These are phyloP conservation scores for Palythoa caribaeorum DNA, from an alignment of 92 coral and sea anemone species.

Conservation along the genomic window DNA sequence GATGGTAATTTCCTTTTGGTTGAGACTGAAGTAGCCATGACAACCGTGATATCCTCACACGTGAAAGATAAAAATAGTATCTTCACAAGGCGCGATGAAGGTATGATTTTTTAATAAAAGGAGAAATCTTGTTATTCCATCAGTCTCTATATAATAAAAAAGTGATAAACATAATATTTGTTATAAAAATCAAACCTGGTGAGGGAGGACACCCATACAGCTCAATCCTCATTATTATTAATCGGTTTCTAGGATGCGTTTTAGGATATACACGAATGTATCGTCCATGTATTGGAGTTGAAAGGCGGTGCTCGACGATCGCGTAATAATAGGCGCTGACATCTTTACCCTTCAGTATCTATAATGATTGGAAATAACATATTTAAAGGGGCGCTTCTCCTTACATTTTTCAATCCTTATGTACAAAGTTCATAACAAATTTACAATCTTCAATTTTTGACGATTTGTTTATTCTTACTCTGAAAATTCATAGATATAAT, in stretches of 20 bases:
- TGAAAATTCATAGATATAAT: too few relatives aligned
- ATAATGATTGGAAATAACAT: background rate
- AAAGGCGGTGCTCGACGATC: background rate
- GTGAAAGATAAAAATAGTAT: too few relatives aligned
- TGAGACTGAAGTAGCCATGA: too few relatives aligned
- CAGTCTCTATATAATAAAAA: too few relatives aligned
- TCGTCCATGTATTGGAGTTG: background rate
- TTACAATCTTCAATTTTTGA: too few relatives aligned
- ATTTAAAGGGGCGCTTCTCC: background rate
- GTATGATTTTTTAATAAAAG: too few relatives aligned
- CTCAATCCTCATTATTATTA: slow-evolving; percentile 20
- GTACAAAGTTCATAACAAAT: background rate
- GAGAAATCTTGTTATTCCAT: too few relatives aligned
- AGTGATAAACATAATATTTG: background rate
- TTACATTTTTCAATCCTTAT: too few relatives aligned
- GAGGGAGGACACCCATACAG: slow-evolving; percentile 29
- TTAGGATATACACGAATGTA: slow-evolving; percentile 26
- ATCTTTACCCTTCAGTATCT: background rate
- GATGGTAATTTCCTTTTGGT: too few relatives aligned
- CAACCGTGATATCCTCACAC: too few relatives aligned
- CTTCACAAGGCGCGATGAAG: too few relatives aligned
- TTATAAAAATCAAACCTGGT: background rate
- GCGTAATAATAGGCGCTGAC: slow-evolving; percentile 1
- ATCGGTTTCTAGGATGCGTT: background rate
- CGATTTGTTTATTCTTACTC: too few relatives aligned